A percentile compares a stretch with the other conserved stretches of the same genome.
phyloP scores from a whole-genome alignment of 1,140 invertebrate species.

The Eueides isabella region DNA sequence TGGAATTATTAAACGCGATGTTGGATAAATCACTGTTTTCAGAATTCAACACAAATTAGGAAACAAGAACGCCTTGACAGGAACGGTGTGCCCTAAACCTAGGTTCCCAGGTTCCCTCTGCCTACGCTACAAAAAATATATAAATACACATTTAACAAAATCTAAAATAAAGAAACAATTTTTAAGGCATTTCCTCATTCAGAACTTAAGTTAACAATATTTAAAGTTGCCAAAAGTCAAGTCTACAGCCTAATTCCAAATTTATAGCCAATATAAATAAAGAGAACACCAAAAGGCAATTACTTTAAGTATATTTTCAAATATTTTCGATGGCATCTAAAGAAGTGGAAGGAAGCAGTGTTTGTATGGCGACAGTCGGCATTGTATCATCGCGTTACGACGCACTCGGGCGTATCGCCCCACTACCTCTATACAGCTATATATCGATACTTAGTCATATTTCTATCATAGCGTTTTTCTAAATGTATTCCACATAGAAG shows the following conservation, averaged over 20 bases:
- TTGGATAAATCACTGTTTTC: too few species aligned
- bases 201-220: neutral
- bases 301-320: slow-evolving; percentile 41
- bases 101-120: too few species aligned
- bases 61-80: too few species aligned
- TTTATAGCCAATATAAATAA: neutral
- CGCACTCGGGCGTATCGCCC: slow-evolving; percentile 33
- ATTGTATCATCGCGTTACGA: slow-evolving; percentile 32
- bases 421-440: neutral
- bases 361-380: slow-evolving; percentile 41
- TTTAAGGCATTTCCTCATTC: neutral
- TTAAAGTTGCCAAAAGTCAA: neutral
- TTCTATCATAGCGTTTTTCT: neutral
- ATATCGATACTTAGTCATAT: slow-evolving; percentile 13
- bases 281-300: slow-evolving; percentile 38
- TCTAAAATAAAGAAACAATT: too few species aligned
- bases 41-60: too few species aligned
- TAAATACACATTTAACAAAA: too few species aligned
- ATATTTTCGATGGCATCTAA: slow-evolving; percentile 42
- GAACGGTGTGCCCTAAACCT: too few species aligned
- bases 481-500: too few species aligned
- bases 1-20: too few species aligned
- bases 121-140: too few species aligned
- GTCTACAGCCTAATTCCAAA: neutral
- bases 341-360: slow-evolving; percentile 39